Evolutionary conservation across 2,888 invertebrate species (phyloP).

Genomic region (Amiota minor): DNA sequence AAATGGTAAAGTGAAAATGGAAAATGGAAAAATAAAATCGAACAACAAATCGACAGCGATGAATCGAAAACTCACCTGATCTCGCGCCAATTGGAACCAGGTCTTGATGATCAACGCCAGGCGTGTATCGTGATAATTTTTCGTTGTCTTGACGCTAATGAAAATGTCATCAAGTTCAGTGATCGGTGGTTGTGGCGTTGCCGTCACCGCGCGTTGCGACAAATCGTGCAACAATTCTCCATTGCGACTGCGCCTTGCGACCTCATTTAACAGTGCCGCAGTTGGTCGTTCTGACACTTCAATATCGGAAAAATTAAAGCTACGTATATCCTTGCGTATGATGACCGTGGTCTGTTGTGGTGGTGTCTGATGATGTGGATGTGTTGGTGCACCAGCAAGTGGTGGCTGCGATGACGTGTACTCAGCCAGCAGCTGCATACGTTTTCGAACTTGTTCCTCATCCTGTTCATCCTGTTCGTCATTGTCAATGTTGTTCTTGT

Average conservation of each 20-base stretch:
- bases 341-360: constrained; percentile 67
- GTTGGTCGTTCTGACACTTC: constrained; percentile 71
- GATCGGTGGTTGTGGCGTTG: constrained; percentile 76
- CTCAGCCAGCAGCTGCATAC: constrained; percentile 35
- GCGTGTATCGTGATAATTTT: constrained; percentile 87
- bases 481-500: constrained; percentile 27
- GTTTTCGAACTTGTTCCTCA: constrained; percentile 19
- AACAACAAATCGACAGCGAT: background rate
- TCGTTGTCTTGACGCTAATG: constrained; percentile 95
- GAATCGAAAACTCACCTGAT: constrained; percentile 81
- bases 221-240: constrained; percentile 71
- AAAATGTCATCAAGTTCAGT: constrained; percentile 90
- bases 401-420: constrained; percentile 45
- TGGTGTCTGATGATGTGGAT: constrained; percentile 26
- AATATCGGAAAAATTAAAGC: constrained; percentile 73
- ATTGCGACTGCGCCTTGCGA: constrained; percentile 69
- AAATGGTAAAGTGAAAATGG: constrained; percentile 5
- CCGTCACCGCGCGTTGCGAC: constrained; percentile 72
- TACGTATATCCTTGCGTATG: constrained; percentile 73
- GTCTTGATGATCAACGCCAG: constrained; percentile 92
- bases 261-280: constrained; percentile 62
- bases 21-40: constrained; percentile 10
- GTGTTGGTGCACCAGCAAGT: constrained; percentile 35
- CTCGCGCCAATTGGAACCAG: constrained; percentile 93
- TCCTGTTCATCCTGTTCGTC: constrained; percentile 19